Percentiles rank a stretch among this genome's conserved stretches.
phyloP scores from a whole-genome alignment of 2,797 vertebrate species.

The Lepilemur septentrionalis region DNA sequence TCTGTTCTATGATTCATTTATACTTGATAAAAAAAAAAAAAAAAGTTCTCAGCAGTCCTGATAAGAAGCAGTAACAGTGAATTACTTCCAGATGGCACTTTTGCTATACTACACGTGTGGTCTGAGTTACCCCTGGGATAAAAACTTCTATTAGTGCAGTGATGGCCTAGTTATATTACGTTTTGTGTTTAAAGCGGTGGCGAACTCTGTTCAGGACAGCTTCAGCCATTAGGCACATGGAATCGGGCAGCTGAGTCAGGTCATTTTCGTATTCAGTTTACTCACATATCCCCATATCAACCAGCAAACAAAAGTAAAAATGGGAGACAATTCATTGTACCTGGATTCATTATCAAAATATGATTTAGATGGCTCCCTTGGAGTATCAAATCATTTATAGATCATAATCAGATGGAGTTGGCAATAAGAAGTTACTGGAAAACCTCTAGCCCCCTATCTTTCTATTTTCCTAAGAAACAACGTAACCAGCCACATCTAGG shows the following conservation, averaged over 20 bases:
- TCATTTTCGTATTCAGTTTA: constrained; percentile 34
- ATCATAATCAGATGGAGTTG: neutral
- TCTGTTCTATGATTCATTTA: constrained; percentile 84
- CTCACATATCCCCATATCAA: neutral
- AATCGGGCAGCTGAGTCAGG: constrained; percentile 8
- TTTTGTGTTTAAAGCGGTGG: neutral
- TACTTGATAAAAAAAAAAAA: constrained; percentile 83
- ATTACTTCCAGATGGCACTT: constrained; percentile 87
- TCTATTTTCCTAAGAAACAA: neutral
- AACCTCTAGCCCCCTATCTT: fast-evolving
- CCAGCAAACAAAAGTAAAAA: neutral
- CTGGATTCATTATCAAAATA: neutral
- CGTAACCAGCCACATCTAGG: neutral
- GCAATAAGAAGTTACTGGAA: neutral
- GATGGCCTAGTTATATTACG: neutral
- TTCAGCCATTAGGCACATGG: neutral
- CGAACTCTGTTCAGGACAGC: neutral
- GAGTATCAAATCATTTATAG: neutral
- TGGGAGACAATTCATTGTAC: fast-evolving
- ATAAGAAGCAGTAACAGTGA: constrained; percentile 85
- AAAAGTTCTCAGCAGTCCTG: constrained; percentile 80
- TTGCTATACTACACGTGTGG: constrained; percentile 76
- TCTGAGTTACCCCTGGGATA: constrained; percentile 79
- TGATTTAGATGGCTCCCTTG: neutral
- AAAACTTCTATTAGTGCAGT: constrained; percentile 7